phyloP scores from a whole-genome alignment of 2,888 invertebrate species.

The Myopa testacea region DNA sequence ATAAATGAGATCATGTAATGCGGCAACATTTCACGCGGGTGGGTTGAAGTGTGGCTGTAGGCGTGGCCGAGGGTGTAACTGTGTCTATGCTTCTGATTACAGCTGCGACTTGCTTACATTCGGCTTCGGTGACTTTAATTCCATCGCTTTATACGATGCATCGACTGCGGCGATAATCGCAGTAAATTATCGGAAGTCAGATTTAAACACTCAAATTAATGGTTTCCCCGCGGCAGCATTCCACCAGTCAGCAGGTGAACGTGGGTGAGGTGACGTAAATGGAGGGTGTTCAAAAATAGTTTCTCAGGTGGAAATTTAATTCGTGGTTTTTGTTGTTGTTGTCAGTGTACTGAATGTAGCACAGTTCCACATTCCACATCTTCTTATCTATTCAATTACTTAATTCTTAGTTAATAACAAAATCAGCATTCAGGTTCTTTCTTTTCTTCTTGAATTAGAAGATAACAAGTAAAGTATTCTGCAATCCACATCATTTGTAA shows the following conservation, averaged over 20 bases:
- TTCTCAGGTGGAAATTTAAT: no score
- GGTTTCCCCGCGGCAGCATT: not conserved
- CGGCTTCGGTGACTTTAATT: conserved; percentile 11
- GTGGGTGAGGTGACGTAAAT: not conserved
- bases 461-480: no score
- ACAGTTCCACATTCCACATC: no score
- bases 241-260: not conserved
- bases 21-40: not conserved
- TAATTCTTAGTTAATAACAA: no score
- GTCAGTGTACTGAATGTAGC: no score
- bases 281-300: not conserved
- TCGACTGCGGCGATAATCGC: conserved; percentile 33
- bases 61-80: conserved; percentile 8
- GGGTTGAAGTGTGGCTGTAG: not conserved
- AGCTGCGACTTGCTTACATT: not conserved
- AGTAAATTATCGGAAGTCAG: conserved; percentile 35
- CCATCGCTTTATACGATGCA: conserved; percentile 19
- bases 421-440: no score
- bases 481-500: no score
- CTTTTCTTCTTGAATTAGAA: no score
- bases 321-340: no score
- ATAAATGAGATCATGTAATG: conserved; percentile 26
- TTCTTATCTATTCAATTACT: no score
- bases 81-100: not conserved
- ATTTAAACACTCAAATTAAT: conserved; percentile 36